Conservation (phyloP, 2,113 vertebrate genomes). For the Archilochus colubris region DNA sequence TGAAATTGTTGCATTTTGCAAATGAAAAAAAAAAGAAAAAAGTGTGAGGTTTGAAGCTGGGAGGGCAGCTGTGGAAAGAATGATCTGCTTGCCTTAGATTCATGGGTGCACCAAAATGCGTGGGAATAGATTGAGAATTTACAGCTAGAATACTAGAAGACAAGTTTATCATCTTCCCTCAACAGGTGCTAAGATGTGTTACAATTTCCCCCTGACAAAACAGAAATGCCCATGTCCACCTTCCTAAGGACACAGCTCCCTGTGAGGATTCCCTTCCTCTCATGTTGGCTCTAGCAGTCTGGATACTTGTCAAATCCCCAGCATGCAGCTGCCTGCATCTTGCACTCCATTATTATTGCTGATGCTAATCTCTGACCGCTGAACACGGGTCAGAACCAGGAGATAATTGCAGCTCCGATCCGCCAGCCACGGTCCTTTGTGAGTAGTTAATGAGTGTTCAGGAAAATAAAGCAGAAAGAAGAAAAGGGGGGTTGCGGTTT, state of each 20-base stretch:
- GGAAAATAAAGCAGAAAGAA: slow-evolving; percentile 72
- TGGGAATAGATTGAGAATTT: background rate
- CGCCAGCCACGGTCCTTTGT: slow-evolving; percentile 71
- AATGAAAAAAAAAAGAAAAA: background rate
- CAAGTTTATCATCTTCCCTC: background rate
- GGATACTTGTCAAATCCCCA: slow-evolving; percentile 55
- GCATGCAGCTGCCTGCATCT: slow-evolving; percentile 42
- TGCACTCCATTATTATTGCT: slow-evolving; percentile 58
- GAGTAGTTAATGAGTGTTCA: slow-evolving; percentile 74
- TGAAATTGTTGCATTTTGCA: background rate
- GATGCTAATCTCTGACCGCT: slow-evolving; percentile 70
- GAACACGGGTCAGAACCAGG: slow-evolving; percentile 70
- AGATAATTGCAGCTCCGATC: slow-evolving; percentile 73
- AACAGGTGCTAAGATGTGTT: background rate
- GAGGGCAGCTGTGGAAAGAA: background rate
- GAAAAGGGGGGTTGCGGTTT: slow-evolving; percentile 72
- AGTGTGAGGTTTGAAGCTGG: background rate
- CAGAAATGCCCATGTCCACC: background rate
- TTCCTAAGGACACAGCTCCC: background rate
- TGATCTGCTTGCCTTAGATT: background rate
- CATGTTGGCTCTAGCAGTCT: background rate
- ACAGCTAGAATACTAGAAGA: background rate
- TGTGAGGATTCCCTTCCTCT: background rate
- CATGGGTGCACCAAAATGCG: background rate
- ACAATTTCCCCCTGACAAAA: background rate